phyloP scores from a whole-genome alignment of 2,888 invertebrate genomes.

The Pyrrhia umbra region DNA sequence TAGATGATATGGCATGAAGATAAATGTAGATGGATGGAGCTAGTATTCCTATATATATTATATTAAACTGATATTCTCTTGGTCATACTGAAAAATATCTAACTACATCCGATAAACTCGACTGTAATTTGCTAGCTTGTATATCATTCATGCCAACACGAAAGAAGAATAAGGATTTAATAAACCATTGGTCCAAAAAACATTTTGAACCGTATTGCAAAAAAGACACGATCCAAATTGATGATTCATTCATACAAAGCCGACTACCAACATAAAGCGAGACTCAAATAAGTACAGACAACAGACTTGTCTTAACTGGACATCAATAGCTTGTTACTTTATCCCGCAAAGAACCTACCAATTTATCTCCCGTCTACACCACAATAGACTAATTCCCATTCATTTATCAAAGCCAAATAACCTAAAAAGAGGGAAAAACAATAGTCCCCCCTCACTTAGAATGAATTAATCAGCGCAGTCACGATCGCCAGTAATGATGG shows the following conservation, averaged over 20 bases:
- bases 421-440: conserved; percentile 77
- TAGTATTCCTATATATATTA: no score
- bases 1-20: no score
- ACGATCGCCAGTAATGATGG: conserved; percentile 85
- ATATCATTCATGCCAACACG: no score
- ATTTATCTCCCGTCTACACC: conserved; percentile 66
- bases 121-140: no score
- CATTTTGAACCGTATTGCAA: not conserved
- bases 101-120: no score
- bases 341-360: conserved; percentile 51
- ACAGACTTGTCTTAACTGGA: conserved; percentile 48
- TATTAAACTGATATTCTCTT: no score
- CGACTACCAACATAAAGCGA: conserved; percentile 37
- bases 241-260: conserved; percentile 29
- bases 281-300: conserved; percentile 42
- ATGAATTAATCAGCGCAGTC: conserved; percentile 87
- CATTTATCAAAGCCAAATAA: conserved; percentile 75
- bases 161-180: no score
- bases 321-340: conserved; percentile 53
- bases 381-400: conserved; percentile 71
- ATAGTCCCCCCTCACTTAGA: conserved; percentile 64
- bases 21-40: no score
- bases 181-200: no score
- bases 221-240: conserved; percentile 20
- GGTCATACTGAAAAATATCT: no score